Evolutionary conservation across 2,888 invertebrate genomes (phyloP).

Genomic region (Spatulosminthurus flaviceps): DNA sequence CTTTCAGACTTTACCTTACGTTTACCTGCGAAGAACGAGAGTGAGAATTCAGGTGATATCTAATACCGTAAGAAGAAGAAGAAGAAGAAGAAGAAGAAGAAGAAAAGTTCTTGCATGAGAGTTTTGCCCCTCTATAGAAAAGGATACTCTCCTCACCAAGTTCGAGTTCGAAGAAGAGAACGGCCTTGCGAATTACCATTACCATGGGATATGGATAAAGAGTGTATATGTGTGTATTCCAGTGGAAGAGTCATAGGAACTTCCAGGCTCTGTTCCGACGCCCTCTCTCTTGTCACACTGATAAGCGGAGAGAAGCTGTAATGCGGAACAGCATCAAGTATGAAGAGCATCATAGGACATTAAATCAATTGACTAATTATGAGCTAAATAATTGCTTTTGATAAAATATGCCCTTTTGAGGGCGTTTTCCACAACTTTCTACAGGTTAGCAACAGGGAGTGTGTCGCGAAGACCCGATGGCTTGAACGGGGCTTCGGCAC

Average conservation of each 20-base stretch:
- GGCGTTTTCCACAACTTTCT: slow-evolving; percentile 1
- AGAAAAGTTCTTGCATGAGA: not conserved
- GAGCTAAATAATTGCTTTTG: slow-evolving; percentile 23
- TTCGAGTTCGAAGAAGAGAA: slow-evolving; percentile 16
- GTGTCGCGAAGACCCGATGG: not conserved
- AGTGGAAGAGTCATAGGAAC: not conserved
- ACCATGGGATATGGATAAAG: not conserved
- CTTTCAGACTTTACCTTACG: not conserved
- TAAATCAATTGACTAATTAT: slow-evolving; percentile 1
- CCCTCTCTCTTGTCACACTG: not conserved
- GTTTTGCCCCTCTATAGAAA: no score
- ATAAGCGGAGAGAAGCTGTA: not conserved
- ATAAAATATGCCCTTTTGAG: slow-evolving; percentile 1
- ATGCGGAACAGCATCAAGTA: not conserved
- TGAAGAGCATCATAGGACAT: not conserved
- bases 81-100: not conserved
- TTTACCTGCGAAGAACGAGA: not conserved
- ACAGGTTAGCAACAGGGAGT: slow-evolving; percentile 43
- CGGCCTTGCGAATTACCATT: slow-evolving; percentile 37
- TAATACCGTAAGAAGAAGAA: not conserved
- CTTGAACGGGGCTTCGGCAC: slow-evolving; percentile 34
- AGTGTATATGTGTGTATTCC: not conserved
- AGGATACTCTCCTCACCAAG: no score
- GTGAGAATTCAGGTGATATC: slow-evolving; percentile 9
- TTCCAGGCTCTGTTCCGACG: slow-evolving; percentile 6